Base-by-base conservation (phyloP, 2,113 vertebrate species). In the Apaloderma vittatum region DNA sequence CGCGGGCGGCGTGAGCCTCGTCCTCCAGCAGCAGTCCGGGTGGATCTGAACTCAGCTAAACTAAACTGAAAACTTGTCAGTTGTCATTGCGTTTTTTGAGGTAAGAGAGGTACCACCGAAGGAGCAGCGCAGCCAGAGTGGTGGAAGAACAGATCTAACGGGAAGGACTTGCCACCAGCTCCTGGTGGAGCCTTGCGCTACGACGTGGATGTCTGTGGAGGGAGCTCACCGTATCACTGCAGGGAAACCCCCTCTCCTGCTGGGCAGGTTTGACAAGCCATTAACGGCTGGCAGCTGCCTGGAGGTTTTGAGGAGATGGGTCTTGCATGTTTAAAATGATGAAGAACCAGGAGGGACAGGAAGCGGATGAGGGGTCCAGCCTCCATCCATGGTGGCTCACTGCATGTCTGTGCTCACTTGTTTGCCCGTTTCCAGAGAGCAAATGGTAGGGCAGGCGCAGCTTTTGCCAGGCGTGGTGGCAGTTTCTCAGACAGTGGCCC, bases 171-270 rank as follows among this genome's bases (percentile, higher is more conserved):
- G 34, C 36, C 7, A 3, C 5, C 36, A 14, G 27, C 1, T 34
- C 26, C 18, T 4, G 55, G 48, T 1, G 32, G n/a, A 49, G 30
- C 36, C 30, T 26, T 4, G 27, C 3, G 11, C 43, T 3, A 37
- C 3, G 12, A 5, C 18, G 6, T 13, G 5, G 4, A 51, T 19
- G 5, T 6, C 57, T 8, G 34, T 0, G 34, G 48, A 14, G 20
- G n/a, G 66, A 14, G 30, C 9, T 12, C 16, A 1, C 1, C 1
- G 30, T 2, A 3, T 3, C 8, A 26, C 46, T 2, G 15, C 1
- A 15, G 18, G 22, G 37, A 18, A 16, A 11, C 36, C 8, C 49
- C 23, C 9, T 2, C 16, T 29, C 54, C 6, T 16, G 11, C 9
- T 22, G 24, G 30, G 9, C 29, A 40, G 23, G 23, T 7, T 18